Evolutionary conservation across 2,888 invertebrate genomes (phyloP).

Genomic region (Leucophora obtusa): DNA sequence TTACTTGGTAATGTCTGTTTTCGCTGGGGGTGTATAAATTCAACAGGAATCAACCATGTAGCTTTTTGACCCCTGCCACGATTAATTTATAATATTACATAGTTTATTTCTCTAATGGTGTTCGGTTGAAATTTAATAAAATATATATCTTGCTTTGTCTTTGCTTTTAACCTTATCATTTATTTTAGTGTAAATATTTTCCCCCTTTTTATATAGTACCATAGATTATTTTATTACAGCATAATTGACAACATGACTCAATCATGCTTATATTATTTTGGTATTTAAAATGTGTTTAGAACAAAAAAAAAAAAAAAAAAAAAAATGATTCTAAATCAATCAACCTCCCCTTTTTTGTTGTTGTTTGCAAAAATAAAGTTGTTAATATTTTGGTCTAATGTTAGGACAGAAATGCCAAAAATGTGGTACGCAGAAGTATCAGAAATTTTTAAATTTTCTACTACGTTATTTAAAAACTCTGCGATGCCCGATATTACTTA

Average conservation of each 20-base stretch:
- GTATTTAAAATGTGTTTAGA: slow-evolving; percentile 5
- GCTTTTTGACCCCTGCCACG: too few species aligned
- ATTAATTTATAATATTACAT: neutral
- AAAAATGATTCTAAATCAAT: slow-evolving; percentile 7
- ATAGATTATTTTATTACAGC: neutral
- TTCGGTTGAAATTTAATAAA: neutral
- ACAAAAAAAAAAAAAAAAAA: neutral
- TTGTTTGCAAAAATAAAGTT: neutral
- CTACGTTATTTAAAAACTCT: too few species aligned
- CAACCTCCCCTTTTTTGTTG: neutral
- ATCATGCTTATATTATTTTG: neutral
- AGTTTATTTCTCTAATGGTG: neutral
- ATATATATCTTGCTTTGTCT: neutral
- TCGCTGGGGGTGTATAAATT: too few species aligned
- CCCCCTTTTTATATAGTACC: neutral
- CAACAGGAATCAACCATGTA: too few species aligned
- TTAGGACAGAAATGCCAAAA: neutral
- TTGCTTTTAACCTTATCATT: neutral
- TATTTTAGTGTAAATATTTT: neutral
- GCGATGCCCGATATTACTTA: too few species aligned
- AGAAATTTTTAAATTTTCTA: too few species aligned
- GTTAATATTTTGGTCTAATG: neutral
- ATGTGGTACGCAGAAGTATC: neutral
- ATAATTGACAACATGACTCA: slow-evolving; percentile 14
- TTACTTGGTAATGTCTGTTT: too few species aligned